A percentile compares a stretch with the other conserved stretches of the same genome.
These are phyloP conservation scores for Mesodorylaimus sp. DNA, from an alignment of 2,888 invertebrate genomes.

Conservation along the genomic window DNA sequence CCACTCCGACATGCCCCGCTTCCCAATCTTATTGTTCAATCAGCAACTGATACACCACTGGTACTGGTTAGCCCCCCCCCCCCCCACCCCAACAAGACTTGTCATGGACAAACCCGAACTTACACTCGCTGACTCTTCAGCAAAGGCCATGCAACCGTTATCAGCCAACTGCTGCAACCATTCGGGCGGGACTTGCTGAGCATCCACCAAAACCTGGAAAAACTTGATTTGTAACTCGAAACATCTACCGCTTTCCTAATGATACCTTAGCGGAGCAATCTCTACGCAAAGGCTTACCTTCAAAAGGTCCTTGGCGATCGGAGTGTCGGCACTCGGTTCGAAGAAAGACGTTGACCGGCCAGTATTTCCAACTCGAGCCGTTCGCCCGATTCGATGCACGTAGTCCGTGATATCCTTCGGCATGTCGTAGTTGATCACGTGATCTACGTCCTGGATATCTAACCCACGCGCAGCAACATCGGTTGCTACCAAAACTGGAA, in stretches of 20 bases:
- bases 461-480: constrained; percentile 82
- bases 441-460: constrained; percentile 60
- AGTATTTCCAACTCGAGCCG: constrained; percentile 37
- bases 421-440: constrained; percentile 38
- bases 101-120: too few relatives aligned
- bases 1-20: too few relatives aligned
- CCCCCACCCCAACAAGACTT: too few relatives aligned
- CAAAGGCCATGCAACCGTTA: too few relatives aligned
- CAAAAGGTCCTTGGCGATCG: constrained; percentile 36
- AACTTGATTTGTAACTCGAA: constrained; percentile 27
- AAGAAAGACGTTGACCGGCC: constrained; percentile 40
- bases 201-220: constrained; percentile 55
- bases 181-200: constrained; percentile 58
- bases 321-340: constrained; percentile 43
- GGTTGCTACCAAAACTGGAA: constrained; percentile 72
- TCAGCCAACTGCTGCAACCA: constrained; percentile 44
- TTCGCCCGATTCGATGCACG: constrained; percentile 39
- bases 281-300: background rate
- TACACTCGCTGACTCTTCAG: too few relatives aligned
- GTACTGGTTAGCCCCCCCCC: too few relatives aligned
- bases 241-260: background rate
- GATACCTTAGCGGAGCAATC: too few relatives aligned
- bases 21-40: too few relatives aligned
- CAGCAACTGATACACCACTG: too few relatives aligned
- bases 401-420: constrained; percentile 36